Conservation (phyloP, 2,797 vertebrate genomes). For the Notolabrus celidotus region DNA sequence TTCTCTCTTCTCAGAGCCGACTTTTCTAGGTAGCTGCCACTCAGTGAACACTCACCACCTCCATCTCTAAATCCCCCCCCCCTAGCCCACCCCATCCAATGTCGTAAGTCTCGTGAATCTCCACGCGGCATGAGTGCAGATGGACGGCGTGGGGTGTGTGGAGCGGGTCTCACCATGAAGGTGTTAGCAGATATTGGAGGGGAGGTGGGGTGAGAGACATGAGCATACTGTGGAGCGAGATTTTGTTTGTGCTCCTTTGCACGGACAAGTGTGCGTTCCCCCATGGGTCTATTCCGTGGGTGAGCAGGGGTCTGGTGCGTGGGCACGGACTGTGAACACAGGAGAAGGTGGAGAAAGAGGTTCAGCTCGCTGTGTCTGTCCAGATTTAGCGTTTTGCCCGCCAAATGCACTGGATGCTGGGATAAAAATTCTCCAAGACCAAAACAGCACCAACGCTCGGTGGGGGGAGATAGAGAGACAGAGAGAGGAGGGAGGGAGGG, state of each 20-base stretch:
- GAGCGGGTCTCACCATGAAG: conserved; percentile 48
- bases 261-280: conserved; percentile 72
- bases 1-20: conserved; percentile 80
- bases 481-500: neutral
- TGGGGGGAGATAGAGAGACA: conserved; percentile 36
- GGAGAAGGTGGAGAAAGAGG: conserved; percentile 76
- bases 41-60: conserved; percentile 43
- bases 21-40: conserved; percentile 70
- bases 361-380: conserved; percentile 82
- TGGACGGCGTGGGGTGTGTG: conserved; percentile 33
- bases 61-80: conserved; percentile 12
- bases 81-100: conserved; percentile 25
- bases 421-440: conserved; percentile 81
- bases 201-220: conserved; percentile 39
- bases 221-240: conserved; percentile 30
- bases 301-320: conserved; percentile 87
- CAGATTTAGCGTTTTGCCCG: conserved; percentile 83
- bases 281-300: conserved; percentile 88
- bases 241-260: conserved; percentile 73
- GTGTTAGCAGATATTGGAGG: conserved; percentile 35
- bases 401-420: conserved; percentile 85
- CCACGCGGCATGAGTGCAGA: conserved; percentile 57
- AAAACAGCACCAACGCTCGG: conserved; percentile 79
- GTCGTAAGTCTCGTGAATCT: conserved; percentile 66
- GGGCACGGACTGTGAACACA: too few relatives aligned